phyloP scores from a whole-genome alignment of 2,113 vertebrate genomes.

The Artemisiospiza belli region DNA sequence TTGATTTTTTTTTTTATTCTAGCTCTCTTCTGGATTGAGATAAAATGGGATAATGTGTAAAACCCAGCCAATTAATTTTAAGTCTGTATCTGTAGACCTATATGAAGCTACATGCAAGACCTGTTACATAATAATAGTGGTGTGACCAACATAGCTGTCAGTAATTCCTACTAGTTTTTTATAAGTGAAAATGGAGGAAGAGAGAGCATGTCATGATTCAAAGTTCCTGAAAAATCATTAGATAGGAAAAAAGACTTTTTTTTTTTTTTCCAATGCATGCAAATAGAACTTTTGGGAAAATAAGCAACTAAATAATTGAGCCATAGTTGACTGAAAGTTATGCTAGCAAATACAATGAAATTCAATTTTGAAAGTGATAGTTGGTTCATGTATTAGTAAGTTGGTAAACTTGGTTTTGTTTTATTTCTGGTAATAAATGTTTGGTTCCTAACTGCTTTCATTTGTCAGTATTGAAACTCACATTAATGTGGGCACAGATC shows the following conservation, averaged over 20 bases:
- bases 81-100: background rate
- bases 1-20: background rate
- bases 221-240: background rate
- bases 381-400: background rate
- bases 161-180: background rate
- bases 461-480: background rate
- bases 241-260: background rate
- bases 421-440: background rate
- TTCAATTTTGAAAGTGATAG: background rate
- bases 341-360: background rate
- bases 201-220: background rate
- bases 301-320: background rate
- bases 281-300: background rate
- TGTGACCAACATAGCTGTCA: background rate
- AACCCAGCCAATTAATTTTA: background rate
- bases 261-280: background rate
- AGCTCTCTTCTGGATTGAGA: accelerated
- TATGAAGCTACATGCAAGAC: background rate
- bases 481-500: background rate
- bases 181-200: background rate
- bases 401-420: background rate
- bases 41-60: background rate
- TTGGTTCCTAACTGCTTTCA: background rate
- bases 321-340: background rate
- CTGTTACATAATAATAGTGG: background rate